Evolutionary conservation across 2,888 invertebrate genomes (phyloP), one percentile per base, ranked within the genome.

Genomic region (Enchytraeus crypticus): DNA sequence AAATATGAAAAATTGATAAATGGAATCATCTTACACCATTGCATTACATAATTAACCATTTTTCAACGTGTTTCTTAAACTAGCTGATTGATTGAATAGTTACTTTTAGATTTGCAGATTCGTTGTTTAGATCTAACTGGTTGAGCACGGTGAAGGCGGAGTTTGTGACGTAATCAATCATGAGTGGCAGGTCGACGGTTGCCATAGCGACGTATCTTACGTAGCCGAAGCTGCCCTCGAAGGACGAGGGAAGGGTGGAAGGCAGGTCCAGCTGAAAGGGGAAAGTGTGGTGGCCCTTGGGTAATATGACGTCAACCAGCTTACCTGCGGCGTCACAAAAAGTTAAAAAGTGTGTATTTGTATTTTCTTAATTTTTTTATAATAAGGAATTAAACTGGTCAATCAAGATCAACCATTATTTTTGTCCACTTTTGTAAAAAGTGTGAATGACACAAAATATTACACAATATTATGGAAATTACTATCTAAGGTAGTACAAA

Each of bases 171-270:
- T 67, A 59, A 51, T 64, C 54, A 3, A 59, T 51, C 34, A 62
- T 64, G 34, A 30, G 0, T 5, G 57, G 47, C 18, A 64, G 53
- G 29, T 67, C 66, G 32, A 70, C 70, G 3, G 70, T 69, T 57
- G 72, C 74, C 5, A 64, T 66, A n/a, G 70, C 66, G n/a, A 60
- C 53, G 56, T 67, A 66, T 47, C 71, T 71, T 29, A 72, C 72
- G 65, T 23, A 71, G 72, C 66, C 73, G 73, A 14, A 76, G 62
- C 30, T 72, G 43, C 77, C 77, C 53, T 77, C 77, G 64, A 74
- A 78, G 3, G 77, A 76, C 14, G 76, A 76, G 3, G 77, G 77
- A 8, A 78, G 69, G 57, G 73, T 73, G 2, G 71, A 71, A 0
- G 74, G 75, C 2, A 78, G 72, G 55, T 73, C 70, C 63, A 72